Evolutionary conservation across 1,140 invertebrate species (phyloP).

Genomic region (Lepidurus apus): DNA sequence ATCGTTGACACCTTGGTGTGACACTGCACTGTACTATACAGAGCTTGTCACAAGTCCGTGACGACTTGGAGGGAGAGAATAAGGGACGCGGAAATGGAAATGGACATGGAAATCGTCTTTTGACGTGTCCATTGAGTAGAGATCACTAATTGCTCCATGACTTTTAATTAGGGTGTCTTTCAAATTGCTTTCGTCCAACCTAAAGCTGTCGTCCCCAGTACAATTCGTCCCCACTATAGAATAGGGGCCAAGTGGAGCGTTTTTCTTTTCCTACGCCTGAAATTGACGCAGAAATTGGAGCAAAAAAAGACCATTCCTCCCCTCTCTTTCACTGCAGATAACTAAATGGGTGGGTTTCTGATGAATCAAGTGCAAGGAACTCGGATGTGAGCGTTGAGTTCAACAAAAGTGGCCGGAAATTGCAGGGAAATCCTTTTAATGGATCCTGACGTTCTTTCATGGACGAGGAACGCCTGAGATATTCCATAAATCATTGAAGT

Average conservation of each 20-base stretch:
- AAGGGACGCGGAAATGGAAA: constrained; percentile 4
- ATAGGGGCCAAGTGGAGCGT: no score
- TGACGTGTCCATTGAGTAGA: neutral
- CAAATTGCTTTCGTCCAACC: constrained; percentile 6
- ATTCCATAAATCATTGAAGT: no score
- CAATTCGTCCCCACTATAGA: no score
- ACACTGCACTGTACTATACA: neutral
- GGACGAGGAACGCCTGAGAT: no score
- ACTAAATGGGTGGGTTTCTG: neutral
- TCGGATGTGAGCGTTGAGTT: neutral
- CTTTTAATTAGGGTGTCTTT: constrained; percentile 15
- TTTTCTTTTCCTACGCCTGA: no score
- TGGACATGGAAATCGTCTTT: neutral
- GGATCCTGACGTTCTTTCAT: neutral
- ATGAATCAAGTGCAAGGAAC: neutral
- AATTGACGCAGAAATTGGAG: neutral
- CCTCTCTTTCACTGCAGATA: neutral
- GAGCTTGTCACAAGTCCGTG: constrained; percentile 18
- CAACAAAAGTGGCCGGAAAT: neutral
- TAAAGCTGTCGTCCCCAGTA: no score
- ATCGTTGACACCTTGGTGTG: constrained; percentile 4
- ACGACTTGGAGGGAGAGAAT: neutral
- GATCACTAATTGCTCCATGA: neutral
- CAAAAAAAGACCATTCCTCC: neutral
- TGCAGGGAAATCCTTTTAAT: neutral